Conservation (phyloP, 1,140 invertebrate species). For the Monochamus saltuarius region DNA sequence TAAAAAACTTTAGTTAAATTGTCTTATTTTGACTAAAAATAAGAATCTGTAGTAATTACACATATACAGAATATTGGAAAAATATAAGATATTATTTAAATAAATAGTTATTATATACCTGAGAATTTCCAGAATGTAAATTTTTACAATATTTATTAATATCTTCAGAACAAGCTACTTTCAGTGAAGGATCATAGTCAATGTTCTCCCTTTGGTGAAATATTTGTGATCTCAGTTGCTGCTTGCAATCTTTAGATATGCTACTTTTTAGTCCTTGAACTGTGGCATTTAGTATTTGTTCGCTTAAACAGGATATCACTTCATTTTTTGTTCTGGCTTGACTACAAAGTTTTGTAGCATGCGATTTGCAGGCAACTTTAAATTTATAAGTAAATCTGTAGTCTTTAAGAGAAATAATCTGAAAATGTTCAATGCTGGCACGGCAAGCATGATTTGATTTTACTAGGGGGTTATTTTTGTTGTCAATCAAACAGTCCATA, state of each 20-base stretch:
- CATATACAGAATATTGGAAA: no score
- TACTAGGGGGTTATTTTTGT: slow-evolving; percentile 84
- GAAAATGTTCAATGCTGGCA: slow-evolving; percentile 92
- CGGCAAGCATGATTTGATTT: slow-evolving; percentile 80
- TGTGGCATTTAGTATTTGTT: slow-evolving; percentile 86
- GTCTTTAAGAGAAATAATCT: slow-evolving; percentile 89
- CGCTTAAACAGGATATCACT: slow-evolving; percentile 89
- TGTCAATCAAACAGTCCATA: slow-evolving; percentile 90
- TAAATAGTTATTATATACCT: slow-evolving; percentile 56
- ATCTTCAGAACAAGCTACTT: slow-evolving; percentile 73
- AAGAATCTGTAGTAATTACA: no score
- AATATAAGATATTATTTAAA: no score
- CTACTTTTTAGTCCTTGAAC: slow-evolving; percentile 73
- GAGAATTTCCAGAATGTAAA: slow-evolving; percentile 73
- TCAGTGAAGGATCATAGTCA: slow-evolving; percentile 79
- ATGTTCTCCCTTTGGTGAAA: slow-evolving; percentile 87
- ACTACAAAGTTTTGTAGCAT: slow-evolving; percentile 80
- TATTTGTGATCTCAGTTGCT: slow-evolving; percentile 84
- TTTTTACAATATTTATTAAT: slow-evolving; percentile 73
- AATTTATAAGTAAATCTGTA: slow-evolving; percentile 94
- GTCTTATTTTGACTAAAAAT: no score
- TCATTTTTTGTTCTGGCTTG: slow-evolving; percentile 78
- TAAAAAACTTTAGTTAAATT: no score
- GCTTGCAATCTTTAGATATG: slow-evolving; percentile 82
- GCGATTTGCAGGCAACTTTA: slow-evolving; percentile 83